Conservation (phyloP, 2,888 invertebrate species). For the Rotaria sp. region DNA sequence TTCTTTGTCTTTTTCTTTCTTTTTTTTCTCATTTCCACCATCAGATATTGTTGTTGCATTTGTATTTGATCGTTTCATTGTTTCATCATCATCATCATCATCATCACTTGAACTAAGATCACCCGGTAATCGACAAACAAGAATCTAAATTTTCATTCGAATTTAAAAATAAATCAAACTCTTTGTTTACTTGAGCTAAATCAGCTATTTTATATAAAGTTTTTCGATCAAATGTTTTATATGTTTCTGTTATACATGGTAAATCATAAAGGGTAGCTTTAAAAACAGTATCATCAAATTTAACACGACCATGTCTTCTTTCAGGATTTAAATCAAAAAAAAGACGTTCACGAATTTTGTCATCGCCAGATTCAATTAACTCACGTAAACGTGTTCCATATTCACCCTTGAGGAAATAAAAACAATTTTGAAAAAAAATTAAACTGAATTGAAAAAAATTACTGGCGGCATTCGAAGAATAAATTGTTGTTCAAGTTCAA, state of each 20-base stretch:
- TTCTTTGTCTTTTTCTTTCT: constrained; percentile 45
- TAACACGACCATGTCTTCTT: constrained; percentile 33
- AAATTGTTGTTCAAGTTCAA: constrained; percentile 38
- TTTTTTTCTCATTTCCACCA: constrained; percentile 47
- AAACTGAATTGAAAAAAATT: not conserved
- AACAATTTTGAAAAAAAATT: not conserved
- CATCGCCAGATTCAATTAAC: not conserved
- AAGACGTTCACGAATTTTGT: constrained; percentile 33
- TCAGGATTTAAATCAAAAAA: constrained; percentile 37
- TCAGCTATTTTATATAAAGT: constrained; percentile 96
- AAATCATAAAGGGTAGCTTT: constrained; percentile 64
- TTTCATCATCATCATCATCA: constrained; percentile 25
- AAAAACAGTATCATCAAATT: constrained; percentile 36
- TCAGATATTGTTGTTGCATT: constrained; percentile 47
- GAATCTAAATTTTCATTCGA: constrained; percentile 44
- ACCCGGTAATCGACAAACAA: constrained; percentile 27
- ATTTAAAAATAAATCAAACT: not conserved
- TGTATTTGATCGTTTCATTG: not conserved
- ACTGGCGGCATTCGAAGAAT: constrained; percentile 37
- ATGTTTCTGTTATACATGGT: constrained; percentile 80
- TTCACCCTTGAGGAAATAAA: not conserved
- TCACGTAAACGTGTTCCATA: constrained; percentile 23
- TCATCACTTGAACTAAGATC: constrained; percentile 37
- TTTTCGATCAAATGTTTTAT: constrained; percentile 89
- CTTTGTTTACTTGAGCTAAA: constrained; percentile 69